These are phyloP conservation scores for Vulpes vulpes DNA, from an alignment of 2,113 vertebrate genomes.

Conservation along the genomic window DNA sequence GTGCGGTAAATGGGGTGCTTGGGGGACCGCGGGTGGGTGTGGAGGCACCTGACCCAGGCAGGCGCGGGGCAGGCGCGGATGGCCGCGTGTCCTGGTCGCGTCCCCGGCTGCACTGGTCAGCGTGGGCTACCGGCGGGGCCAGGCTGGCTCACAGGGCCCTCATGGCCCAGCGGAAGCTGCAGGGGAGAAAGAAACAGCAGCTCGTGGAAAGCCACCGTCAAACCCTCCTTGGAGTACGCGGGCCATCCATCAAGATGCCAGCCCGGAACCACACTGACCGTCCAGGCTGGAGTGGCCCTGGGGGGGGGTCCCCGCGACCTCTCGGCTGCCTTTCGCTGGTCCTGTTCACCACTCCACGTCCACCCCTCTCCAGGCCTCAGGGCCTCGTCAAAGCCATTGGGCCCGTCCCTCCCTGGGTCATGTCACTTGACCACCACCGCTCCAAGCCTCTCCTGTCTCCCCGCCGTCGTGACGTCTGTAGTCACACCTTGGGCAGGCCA, in stretches of 20 bases:
- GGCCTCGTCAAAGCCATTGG: neutral
- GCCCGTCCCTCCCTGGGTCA: neutral
- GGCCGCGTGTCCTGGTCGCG: neutral
- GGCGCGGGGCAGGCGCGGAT: neutral
- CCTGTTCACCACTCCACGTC: accelerated
- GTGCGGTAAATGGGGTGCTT: neutral
- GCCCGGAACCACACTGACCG: accelerated
- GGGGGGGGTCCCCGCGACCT: neutral
- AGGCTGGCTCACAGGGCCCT: neutral
- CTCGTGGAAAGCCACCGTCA: conserved; percentile 56
- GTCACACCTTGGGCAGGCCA: accelerated
- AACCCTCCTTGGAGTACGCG: neutral
- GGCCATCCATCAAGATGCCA: neutral
- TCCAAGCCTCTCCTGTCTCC: neutral
- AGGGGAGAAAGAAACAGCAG: conserved; percentile 42
- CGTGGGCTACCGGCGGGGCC: neutral
- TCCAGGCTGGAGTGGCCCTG: neutral
- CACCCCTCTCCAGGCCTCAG: neutral
- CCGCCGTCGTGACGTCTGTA: neutral
- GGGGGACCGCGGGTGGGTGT: accelerated
- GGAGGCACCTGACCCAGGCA: neutral
- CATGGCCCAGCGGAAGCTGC: neutral
- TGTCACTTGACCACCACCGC: too few relatives aligned
- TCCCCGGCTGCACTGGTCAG: neutral
- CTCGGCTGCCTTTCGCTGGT: neutral